phyloP scores from a whole-genome alignment of 2,888 invertebrate species.

The Dryobotodes eremita region DNA sequence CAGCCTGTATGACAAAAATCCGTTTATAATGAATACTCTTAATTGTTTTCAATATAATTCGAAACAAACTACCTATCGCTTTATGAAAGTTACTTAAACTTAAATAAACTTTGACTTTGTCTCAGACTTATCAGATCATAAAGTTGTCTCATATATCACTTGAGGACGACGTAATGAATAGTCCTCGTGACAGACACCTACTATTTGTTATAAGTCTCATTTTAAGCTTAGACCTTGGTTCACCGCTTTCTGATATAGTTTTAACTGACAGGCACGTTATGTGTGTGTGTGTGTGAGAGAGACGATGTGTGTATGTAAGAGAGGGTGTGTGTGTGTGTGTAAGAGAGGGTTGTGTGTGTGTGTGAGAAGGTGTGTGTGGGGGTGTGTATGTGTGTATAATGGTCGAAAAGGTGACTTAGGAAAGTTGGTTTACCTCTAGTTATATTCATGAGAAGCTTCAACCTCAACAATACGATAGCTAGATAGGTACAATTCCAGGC shows the following conservation, averaged over 20 bases:
- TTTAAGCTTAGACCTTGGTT: not conserved
- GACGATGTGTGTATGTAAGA: too few relatives aligned
- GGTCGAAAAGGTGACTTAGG: not conserved
- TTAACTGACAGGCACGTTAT: not conserved
- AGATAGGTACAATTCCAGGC: too few relatives aligned
- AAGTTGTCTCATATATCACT: slow-evolving; percentile 46
- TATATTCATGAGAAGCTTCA: too few relatives aligned
- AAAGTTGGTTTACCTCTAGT: too few relatives aligned
- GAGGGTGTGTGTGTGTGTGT: not conserved
- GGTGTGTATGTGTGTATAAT: not conserved
- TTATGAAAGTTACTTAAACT: slow-evolving; percentile 13
- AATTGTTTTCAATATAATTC: too few relatives aligned
- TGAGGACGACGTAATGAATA: slow-evolving; percentile 29
- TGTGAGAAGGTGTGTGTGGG: not conserved
- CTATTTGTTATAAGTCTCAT: slow-evolving; percentile 32
- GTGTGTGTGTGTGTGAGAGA: not conserved
- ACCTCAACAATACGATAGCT: too few relatives aligned
- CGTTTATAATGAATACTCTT: too few relatives aligned
- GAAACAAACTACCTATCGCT: too few relatives aligned
- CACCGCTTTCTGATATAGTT: slow-evolving; percentile 24
- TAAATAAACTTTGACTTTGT: slow-evolving; percentile 37
- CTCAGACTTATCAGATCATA: slow-evolving; percentile 35
- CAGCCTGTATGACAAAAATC: too few relatives aligned
- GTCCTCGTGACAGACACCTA: slow-evolving; percentile 20
- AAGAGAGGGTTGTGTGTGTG: not conserved